A percentile compares a stretch with the other conserved stretches of the same genome.
Conservation (phyloP, 2,113 vertebrate species). For the Ophthalmolycus amberensis region DNA sequence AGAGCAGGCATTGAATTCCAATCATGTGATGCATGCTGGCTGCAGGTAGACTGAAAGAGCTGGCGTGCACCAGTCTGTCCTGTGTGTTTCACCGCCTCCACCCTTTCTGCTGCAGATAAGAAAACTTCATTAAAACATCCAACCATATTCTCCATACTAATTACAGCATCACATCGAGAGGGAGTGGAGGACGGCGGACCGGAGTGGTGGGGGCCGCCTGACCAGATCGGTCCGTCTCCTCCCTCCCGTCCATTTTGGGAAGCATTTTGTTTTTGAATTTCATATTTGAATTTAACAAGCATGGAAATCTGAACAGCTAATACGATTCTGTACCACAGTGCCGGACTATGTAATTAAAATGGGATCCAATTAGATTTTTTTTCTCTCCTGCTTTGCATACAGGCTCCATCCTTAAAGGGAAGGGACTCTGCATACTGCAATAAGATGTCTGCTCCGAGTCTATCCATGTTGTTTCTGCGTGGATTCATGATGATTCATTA, state of each 20-base stretch:
- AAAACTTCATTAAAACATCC: constrained; percentile 60
- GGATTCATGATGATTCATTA: constrained; percentile 54
- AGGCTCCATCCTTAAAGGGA: constrained; percentile 41
- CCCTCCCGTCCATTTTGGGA: constrained; percentile 21
- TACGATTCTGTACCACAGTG: constrained; percentile 57
- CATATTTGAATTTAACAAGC: constrained; percentile 66
- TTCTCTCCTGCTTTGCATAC: constrained; percentile 42
- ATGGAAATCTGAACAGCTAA: constrained; percentile 64
- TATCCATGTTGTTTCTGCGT: constrained; percentile 19
- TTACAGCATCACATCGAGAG: constrained; percentile 36
- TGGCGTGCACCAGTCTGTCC: constrained; percentile 15
- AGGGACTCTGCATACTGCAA: constrained; percentile 14
- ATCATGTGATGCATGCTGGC: constrained; percentile 24
- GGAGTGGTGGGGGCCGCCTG: background rate
- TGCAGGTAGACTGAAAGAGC: constrained; percentile 40
- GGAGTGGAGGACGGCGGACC: background rate
- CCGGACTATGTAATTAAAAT: constrained; percentile 67
- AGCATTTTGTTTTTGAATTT: constrained; percentile 56
- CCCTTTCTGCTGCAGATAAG: constrained; percentile 59
- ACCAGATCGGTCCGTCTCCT: constrained; percentile 5
- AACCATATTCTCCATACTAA: constrained; percentile 50
- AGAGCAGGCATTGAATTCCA: constrained; percentile 63
- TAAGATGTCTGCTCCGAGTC: constrained; percentile 16
- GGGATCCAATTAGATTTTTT: constrained; percentile 65
- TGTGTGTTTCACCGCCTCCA: constrained; percentile 17